These are phyloP conservation scores for Caenorhabditis plicata DNA, from an alignment of 2,888 invertebrate species.

Conservation along the genomic window DNA sequence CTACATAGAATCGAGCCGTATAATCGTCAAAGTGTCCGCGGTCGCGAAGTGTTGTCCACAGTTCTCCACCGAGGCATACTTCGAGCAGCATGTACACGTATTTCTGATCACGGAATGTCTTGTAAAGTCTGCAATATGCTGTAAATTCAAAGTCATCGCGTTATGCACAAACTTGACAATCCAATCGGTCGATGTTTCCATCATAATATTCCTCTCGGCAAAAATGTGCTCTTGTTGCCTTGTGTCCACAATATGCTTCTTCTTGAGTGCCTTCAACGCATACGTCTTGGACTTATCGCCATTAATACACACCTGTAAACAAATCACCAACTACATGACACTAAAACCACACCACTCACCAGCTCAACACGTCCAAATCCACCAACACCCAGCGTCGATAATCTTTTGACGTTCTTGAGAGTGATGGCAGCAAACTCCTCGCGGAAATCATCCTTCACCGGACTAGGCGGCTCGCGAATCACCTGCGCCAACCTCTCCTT, in stretches of 20 bases:
- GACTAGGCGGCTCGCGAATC: conserved; percentile 47
- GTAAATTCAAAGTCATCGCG: background rate
- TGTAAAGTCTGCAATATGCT: conserved; percentile 76
- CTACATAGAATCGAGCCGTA: conserved; percentile 76
- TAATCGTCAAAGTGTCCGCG: conserved; percentile 69
- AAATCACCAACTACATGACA: no score
- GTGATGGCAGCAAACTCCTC: conserved; percentile 74
- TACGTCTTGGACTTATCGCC: conserved; percentile 72
- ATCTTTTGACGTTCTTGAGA: conserved; percentile 78
- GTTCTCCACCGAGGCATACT: conserved; percentile 88
- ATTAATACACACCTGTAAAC: conserved; percentile 66
- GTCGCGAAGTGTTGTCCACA: conserved; percentile 89
- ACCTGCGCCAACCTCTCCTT: conserved; percentile 55
- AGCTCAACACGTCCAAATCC: conserved; percentile 83
- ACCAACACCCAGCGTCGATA: conserved; percentile 86
- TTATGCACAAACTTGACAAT: conserved; percentile 74
- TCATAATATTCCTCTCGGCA: conserved; percentile 82
- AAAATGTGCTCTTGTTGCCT: conserved; percentile 86
- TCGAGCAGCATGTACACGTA: conserved; percentile 94
- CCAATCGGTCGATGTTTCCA: conserved; percentile 77
- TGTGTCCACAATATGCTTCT: conserved; percentile 83
- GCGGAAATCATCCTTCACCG: conserved; percentile 56
- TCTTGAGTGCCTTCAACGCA: conserved; percentile 85
- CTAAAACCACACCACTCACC: no score
- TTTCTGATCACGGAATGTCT: conserved; percentile 86